phyloP scores from a whole-genome alignment of 2,797 vertebrate genomes.

The Acanthurus leucopareius region DNA sequence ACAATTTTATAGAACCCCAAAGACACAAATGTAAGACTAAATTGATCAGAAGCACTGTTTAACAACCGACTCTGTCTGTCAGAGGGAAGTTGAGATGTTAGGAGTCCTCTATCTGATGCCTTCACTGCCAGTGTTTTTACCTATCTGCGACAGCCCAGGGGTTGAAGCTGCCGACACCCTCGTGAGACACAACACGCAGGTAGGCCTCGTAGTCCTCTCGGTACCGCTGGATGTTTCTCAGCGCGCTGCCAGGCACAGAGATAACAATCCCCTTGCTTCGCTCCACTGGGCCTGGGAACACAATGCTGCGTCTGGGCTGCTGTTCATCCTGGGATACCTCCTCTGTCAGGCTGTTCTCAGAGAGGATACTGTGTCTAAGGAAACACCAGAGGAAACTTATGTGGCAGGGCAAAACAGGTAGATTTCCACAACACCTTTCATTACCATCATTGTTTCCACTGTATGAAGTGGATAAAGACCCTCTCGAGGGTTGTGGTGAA shows the following conservation, averaged over 20 bases:
- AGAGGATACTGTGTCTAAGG: constrained; percentile 63
- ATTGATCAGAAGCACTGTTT: neutral
- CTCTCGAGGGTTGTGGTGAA: constrained; percentile 22
- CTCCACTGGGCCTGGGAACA: constrained; percentile 49
- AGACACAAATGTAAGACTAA: neutral
- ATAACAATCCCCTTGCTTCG: constrained; percentile 62
- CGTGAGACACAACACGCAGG: constrained; percentile 87
- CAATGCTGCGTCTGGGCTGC: constrained; percentile 30
- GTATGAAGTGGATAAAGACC: constrained; percentile 18
- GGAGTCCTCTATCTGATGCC: neutral
- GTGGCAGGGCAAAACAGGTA: neutral
- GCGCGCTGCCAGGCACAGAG: constrained; percentile 83
- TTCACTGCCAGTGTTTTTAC: constrained; percentile 72
- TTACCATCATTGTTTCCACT: constrained; percentile 20
- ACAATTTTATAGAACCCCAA: neutral
- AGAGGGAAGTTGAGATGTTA: neutral
- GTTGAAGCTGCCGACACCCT: constrained; percentile 88
- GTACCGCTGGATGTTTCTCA: constrained; percentile 87
- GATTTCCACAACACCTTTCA: constrained; percentile 23
- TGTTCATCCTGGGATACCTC: constrained; percentile 59
- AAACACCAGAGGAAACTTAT: constrained; percentile 42
- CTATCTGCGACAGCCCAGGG: constrained; percentile 92
- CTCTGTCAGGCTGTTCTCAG: constrained; percentile 73
- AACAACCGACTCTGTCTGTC: neutral
- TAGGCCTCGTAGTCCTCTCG: constrained; percentile 84